A percentile compares a stretch with the other conserved stretches of the same genome.
Conservation (phyloP, 1,140 invertebrate species). For the Sarcophaga peregrina region DNA sequence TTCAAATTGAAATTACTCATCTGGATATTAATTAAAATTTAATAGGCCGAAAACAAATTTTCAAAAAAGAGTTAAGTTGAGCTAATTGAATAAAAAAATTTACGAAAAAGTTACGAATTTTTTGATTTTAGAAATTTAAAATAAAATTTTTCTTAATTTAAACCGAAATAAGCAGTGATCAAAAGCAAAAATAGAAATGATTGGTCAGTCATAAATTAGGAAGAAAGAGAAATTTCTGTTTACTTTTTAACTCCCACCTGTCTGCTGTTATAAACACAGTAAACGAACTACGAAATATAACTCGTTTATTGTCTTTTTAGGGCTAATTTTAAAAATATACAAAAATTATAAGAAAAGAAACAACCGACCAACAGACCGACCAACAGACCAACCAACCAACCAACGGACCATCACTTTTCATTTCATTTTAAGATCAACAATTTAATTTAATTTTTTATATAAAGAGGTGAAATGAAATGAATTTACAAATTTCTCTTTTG, state of each 20-base stretch:
- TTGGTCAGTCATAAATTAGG: background rate
- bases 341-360: no score
- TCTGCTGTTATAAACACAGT: background rate
- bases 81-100: background rate
- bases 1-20: background rate
- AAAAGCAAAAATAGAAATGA: no score
- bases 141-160: background rate
- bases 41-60: background rate
- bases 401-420: background rate
- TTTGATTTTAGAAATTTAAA: background rate
- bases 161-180: background rate
- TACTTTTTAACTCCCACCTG: background rate
- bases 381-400: background rate
- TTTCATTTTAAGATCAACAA: slow-evolving; percentile 15
- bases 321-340: background rate
- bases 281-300: background rate
- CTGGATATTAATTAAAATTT: background rate
- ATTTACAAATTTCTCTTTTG: slow-evolving; percentile 25
- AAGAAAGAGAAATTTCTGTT: slow-evolving; percentile 25
- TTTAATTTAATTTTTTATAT: background rate
- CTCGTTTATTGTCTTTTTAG: background rate
- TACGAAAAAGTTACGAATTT: background rate
- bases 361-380: background rate
- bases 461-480: background rate
- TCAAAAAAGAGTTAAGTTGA: background rate